Evolutionary conservation across 2,888 invertebrate species (phyloP).

Genomic region (Polia nebulosa): DNA sequence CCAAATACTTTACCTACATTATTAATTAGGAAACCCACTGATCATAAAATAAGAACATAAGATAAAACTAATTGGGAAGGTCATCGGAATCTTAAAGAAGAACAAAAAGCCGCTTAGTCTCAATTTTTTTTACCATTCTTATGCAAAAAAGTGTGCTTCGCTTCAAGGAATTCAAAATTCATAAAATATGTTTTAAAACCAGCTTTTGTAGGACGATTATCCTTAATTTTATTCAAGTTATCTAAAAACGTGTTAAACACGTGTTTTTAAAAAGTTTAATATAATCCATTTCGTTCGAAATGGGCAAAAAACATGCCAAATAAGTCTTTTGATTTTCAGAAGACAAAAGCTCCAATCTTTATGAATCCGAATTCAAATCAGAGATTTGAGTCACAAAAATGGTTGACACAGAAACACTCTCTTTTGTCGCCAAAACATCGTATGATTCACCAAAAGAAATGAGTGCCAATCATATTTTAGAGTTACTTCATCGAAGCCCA

Average conservation of each 20-base stretch:
- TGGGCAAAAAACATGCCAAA: background rate
- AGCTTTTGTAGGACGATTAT: background rate
- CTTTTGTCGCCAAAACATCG: background rate
- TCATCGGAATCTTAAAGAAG: background rate
- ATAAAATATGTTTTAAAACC: background rate
- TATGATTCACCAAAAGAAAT: constrained; percentile 52
- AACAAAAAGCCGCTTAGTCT: background rate
- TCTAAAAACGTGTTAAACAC: constrained; percentile 1
- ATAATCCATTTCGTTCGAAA: background rate
- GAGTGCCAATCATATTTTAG: constrained; percentile 30
- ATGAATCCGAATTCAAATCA: background rate
- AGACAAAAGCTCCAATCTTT: background rate
- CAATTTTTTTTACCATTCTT: background rate
- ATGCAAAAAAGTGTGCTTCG: background rate
- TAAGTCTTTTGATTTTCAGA: too few species aligned
- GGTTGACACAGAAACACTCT: background rate
- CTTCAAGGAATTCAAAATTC: background rate
- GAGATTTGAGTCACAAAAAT: constrained; percentile 2
- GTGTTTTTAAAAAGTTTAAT: background rate
- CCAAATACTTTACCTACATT: too few species aligned
- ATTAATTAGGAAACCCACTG: background rate
- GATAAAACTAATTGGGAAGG: background rate
- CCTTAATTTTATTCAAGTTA: background rate
- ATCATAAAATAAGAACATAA: background rate
- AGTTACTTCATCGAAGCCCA: constrained; percentile 39